Evolutionary conservation across 2,888 invertebrate species (phyloP), one percentile per base, ranked within the genome.

Genomic region (Tanytarsus gracilentus): DNA sequence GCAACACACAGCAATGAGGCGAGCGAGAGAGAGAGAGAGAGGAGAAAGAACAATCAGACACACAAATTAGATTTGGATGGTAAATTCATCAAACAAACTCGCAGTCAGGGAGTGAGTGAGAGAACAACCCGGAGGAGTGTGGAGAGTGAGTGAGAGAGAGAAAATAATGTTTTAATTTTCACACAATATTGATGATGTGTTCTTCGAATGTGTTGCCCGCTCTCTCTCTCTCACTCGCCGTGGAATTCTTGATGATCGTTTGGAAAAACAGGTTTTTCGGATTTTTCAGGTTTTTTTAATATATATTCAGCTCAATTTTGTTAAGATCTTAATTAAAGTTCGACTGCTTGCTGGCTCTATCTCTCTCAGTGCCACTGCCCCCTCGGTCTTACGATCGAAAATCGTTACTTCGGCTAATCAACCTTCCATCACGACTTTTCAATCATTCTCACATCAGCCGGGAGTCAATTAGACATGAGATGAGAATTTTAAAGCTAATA

Each of bases 111-210:
- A 21, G 44, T 18, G 40, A 40, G 40, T 40, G 18, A 40, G 16
- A 40, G 40, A 40, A n/a, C n/a, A n/a, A n/a, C n/a, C n/a, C n/a
- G n/a, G n/a, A n/a, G n/a, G n/a, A n/a, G n/a, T n/a, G n/a, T n/a
- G n/a, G n/a, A n/a, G n/a, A n/a, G n/a, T n/a, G 40, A 40, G 16
- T 18, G 14, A 40, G 14, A 8, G 23, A 30, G 18, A 55, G 14
- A 55, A 55, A 55, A 55, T 55, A 55, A 55, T 55, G 55, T 55
- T 55, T 55, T 55, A 55, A 55, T 55, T 55, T 55, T 55, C 55
- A 55, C 55, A 40, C 55, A 55, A 55, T 49, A 49, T 55, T 39
- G 40, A 55, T 55, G 53, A 53, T 53, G 53, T 53, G 53, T 53
- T 16, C 44, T 39, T 55, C 55, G 27, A 39, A n/a, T 55, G 55